These are phyloP conservation scores for Melanostigma gelatinosum DNA, from an alignment of 2,113 vertebrate species.

Conservation along the genomic window DNA sequence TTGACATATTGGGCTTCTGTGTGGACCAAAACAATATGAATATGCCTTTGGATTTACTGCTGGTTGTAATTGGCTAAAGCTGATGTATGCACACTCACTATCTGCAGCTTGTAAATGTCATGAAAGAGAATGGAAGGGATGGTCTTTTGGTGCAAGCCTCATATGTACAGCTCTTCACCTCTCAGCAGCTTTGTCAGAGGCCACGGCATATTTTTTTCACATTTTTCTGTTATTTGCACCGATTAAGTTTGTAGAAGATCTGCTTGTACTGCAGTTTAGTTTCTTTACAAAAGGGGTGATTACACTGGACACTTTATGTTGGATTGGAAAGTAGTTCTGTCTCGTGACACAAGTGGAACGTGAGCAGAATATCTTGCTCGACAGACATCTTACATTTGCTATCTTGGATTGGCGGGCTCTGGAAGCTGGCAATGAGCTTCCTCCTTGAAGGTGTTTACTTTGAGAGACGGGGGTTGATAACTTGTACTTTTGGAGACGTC, in stretches of 20 bases:
- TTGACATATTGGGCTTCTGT: neutral
- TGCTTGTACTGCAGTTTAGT: slow-evolving; percentile 16
- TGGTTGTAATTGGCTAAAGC: neutral
- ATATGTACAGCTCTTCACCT: neutral
- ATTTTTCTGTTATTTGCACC: slow-evolving; percentile 15
- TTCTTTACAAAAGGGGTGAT: slow-evolving; percentile 16
- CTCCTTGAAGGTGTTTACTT: neutral
- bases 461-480: neutral
- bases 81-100: neutral
- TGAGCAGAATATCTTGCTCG: neutral
- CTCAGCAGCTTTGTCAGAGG: neutral
- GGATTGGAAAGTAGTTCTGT: neutral
- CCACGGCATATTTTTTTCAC: neutral
- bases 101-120: neutral
- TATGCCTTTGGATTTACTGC: neutral
- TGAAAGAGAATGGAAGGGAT: neutral
- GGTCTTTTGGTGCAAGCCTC: neutral
- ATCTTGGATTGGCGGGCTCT: no score
- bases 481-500: neutral
- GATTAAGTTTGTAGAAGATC: neutral
- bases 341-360: neutral
- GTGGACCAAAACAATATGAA: neutral
- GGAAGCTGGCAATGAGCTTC: no score
- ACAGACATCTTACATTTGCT: neutral
- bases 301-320: slow-evolving; percentile 22